Evolutionary conservation across 2,113 vertebrate species (phyloP), one percentile per base, ranked within the genome.

Genomic region (Anser brachyrhynchus): DNA sequence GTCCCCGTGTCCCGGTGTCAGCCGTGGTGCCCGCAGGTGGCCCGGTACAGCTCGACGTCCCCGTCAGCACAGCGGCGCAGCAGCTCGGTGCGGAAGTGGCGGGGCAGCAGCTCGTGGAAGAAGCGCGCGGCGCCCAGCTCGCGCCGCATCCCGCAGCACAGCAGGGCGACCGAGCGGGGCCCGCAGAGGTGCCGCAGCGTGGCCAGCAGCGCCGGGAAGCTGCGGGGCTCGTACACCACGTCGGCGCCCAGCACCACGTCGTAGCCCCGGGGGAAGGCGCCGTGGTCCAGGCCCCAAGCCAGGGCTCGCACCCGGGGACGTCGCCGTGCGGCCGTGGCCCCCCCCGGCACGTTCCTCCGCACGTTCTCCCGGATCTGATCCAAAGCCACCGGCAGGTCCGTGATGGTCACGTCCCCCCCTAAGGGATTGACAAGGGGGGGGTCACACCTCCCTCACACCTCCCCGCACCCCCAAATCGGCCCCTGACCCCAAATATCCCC

Each of bases 181-280:
- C 96, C 94, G n/a, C 98, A 98, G 66, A 99, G 93, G 72, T 98
- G 98, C 72, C 52, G 96, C 18, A 99, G 97, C 8, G 99, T 99
- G 74, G 98, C 96, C 84, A 99, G 57, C 5, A 99, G 97, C 72
- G 97, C 95, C 3, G 98, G 96, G 77, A 98, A 99, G 12, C 98
- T 98, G n/a, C 98, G 96, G 52, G 98, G 96, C 84, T 98, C 94
- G 87, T 99, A 99, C 70, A 99, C 96, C 4, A 99, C 98, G 87
- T 99, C 99, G 19, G 98, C 98, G 64, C 98, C 98, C 61, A 99
- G 94, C 44, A 99, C 98, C 92, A 98, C 92, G 87, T 99, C 98
- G 98, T 98, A 99, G 96, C 98, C 97, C 29, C 96, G 96, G 18
- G 98, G 94, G 82, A 99, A 98, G 59, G 94, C 91, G 58, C 87